Evolutionary conservation across 2,888 invertebrate species (phyloP).

Genomic region (Synanthedon andrenaeformis): DNA sequence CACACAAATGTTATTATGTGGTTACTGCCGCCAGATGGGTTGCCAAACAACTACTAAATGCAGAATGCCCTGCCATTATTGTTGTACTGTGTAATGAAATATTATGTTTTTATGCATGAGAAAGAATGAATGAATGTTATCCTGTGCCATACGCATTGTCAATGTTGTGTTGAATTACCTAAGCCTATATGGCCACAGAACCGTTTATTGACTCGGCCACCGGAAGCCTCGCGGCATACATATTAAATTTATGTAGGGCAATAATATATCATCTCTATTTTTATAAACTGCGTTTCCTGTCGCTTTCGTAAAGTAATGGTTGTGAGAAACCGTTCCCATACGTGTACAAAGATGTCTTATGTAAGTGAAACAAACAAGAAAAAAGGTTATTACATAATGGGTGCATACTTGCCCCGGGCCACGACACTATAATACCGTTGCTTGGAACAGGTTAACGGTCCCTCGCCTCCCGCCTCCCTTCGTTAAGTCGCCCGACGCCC

Average conservation of each 20-base stretch:
- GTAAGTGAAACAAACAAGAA: slow-evolving; percentile 6
- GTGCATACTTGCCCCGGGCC: slow-evolving; percentile 50
- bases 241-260: slow-evolving; percentile 33
- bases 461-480: slow-evolving; percentile 15
- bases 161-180: not conserved
- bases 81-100: no score
- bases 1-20: no score
- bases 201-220: slow-evolving; percentile 25
- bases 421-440: slow-evolving; percentile 57
- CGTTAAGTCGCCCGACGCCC: slow-evolving; percentile 10
- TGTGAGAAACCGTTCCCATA: no score
- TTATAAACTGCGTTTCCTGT: slow-evolving; percentile 17
- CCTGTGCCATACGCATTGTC: not conserved
- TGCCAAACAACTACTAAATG: no score
- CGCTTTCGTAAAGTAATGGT: not conserved
- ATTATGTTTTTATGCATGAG: not conserved
- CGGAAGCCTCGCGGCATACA: slow-evolving; percentile 48
- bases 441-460: slow-evolving; percentile 54
- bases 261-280: slow-evolving; percentile 27
- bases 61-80: no score
- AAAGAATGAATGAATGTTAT: slow-evolving; percentile 15
- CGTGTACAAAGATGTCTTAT: no score
- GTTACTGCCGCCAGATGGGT: no score
- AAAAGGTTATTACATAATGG: slow-evolving; percentile 65
- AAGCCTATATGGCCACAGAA: slow-evolving; percentile 20